These are phyloP conservation scores for Rynchops niger DNA, from an alignment of 2,113 vertebrate species.

Conservation along the genomic window DNA sequence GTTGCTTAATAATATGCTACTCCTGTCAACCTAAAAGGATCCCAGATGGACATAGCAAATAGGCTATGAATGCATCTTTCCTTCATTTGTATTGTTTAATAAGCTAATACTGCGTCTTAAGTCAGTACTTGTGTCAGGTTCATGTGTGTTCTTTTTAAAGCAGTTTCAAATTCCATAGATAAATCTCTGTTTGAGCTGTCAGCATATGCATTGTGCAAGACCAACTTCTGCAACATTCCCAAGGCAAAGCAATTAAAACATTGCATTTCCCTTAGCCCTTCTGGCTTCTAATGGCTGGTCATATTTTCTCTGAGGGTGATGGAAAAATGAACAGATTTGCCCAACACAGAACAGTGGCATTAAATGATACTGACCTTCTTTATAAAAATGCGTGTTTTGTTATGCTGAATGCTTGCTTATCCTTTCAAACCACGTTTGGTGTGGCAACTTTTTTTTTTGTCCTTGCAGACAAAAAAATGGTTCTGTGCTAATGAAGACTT, in stretches of 20 bases:
- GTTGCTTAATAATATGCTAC: conserved; percentile 32
- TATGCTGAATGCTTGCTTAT: conserved; percentile 4
- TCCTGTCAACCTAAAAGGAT: conserved; percentile 47
- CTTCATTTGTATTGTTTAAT: conserved; percentile 69
- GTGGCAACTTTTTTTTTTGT: background rate
- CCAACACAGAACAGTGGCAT: background rate
- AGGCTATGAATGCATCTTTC: conserved; percentile 23
- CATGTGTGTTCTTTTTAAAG: conserved; percentile 41
- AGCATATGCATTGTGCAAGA: conserved; percentile 23
- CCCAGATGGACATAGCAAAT: conserved; percentile 25
- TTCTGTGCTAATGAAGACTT: conserved; percentile 6
- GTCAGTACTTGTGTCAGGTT: conserved; percentile 51
- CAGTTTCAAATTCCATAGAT: conserved; percentile 49
- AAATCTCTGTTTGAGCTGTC: conserved; percentile 65
- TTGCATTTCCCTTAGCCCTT: background rate
- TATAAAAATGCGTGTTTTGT: background rate
- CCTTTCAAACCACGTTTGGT: background rate
- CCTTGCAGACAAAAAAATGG: conserved; percentile 15
- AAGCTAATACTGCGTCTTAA: conserved; percentile 40
- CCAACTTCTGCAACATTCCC: conserved; percentile 1
- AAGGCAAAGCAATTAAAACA: conserved; percentile 47
- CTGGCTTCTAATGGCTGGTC: background rate
- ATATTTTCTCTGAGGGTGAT: background rate
- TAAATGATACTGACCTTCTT: conserved; percentile 6
- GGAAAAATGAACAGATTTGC: background rate